phyloP scores from a whole-genome alignment of 2,113 vertebrate species.

The Sylvilagus bachmani region DNA sequence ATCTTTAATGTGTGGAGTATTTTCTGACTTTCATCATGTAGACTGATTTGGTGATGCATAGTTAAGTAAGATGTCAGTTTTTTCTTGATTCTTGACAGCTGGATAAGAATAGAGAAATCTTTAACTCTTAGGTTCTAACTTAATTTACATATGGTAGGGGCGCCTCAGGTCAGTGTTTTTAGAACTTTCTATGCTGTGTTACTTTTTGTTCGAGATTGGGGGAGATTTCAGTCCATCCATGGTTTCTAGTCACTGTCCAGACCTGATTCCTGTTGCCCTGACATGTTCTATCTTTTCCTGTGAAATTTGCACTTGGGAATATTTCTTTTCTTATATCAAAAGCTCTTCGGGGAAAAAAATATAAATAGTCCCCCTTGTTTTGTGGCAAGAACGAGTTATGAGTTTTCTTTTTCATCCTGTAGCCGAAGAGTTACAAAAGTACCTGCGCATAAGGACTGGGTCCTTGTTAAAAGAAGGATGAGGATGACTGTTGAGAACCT shows the following conservation, averaged over 20 bases:
- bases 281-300: background rate
- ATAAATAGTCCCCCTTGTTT: background rate
- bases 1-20: background rate
- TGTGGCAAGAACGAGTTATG: background rate
- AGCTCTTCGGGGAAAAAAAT: background rate
- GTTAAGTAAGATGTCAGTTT: background rate
- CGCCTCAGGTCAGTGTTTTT: background rate
- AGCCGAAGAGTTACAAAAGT: background rate
- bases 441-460: background rate
- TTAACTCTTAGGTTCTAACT: background rate
- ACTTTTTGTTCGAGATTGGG: background rate
- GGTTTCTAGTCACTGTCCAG: background rate
- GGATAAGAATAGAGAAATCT: background rate
- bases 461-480: background rate
- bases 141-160: background rate
- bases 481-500: background rate
- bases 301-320: slow-evolving; percentile 21
- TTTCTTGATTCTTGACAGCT: background rate
- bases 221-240: background rate
- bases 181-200: background rate
- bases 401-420: slow-evolving; percentile 22
- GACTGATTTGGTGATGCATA: background rate
- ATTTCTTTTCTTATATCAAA: background rate
- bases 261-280: background rate
- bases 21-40: slow-evolving; percentile 1